Percentiles rank a stretch among this genome's conserved stretches.
Evolutionary conservation across 2,113 vertebrate genomes (phyloP).

Genomic region (Rhinoderma darwinii): DNA sequence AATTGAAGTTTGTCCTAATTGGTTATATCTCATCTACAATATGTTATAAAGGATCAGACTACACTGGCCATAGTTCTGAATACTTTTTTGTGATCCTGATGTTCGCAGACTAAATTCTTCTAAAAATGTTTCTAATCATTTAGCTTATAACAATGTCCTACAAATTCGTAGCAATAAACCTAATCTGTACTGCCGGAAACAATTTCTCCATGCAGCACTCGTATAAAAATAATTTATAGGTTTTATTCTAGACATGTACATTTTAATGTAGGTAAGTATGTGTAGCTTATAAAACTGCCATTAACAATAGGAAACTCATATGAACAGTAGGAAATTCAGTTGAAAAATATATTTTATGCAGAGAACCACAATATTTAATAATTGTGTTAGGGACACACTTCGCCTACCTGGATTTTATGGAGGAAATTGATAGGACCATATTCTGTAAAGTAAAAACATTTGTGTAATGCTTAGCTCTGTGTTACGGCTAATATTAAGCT

Average conservation of each 20-base stretch:
- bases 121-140: constrained; percentile 3
- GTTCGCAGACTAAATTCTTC: neutral
- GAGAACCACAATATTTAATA: constrained; percentile 8
- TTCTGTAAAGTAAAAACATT: constrained; percentile 25
- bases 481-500: neutral
- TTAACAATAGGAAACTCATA: constrained; percentile 14
- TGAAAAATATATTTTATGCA: neutral
- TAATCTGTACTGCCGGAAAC: constrained; percentile 9
- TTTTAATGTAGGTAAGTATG: constrained; percentile 32
- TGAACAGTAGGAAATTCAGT: constrained; percentile 11
- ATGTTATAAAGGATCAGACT: neutral
- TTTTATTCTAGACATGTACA: neutral
- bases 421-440: neutral
- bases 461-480: neutral
- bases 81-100: neutral
- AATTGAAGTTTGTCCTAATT: neutral
- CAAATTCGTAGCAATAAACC: neutral
- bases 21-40: neutral
- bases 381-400: neutral
- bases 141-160: neutral
- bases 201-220: neutral
- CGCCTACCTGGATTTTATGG: constrained; percentile 26
- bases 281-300: constrained; percentile 4
- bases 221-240: constrained; percentile 22
- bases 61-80: neutral